These are phyloP conservation scores for Rhopalosiphum maidis DNA, from an alignment of 1,140 invertebrate species.

Conservation along the genomic window DNA sequence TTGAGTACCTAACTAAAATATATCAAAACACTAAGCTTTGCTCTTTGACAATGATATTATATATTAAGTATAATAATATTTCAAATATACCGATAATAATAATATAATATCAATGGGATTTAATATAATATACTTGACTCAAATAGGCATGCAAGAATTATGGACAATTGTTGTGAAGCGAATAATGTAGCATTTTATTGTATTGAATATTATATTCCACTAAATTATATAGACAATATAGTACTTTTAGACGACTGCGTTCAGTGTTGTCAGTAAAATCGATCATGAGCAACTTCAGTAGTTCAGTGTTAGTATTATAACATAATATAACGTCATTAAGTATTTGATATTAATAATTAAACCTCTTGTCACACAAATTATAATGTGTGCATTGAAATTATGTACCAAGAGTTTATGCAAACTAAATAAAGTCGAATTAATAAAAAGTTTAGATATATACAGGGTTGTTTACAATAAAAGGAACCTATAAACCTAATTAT, in stretches of 20 bases:
- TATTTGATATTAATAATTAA: background rate
- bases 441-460: background rate
- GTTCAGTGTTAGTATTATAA: background rate
- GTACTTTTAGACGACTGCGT: background rate
- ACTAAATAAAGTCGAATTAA: background rate
- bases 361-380: background rate
- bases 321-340: background rate
- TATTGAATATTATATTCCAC: too few species aligned
- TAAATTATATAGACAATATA: background rate
- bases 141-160: too few species aligned
- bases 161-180: too few species aligned
- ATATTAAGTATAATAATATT: too few species aligned
- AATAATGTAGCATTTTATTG: too few species aligned
- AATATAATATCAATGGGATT: too few species aligned
- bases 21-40: too few species aligned
- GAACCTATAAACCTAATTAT: background rate
- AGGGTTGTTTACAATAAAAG: background rate
- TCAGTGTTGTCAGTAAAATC: background rate
- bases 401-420: background rate
- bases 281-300: background rate
- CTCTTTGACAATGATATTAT: too few species aligned
- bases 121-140: too few species aligned
- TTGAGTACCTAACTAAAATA: too few species aligned
- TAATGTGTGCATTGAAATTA: background rate
- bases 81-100: too few species aligned